Evolutionary conservation across 1,140 invertebrate genomes (phyloP), one percentile per base, ranked within the genome.

Genomic region (Pomacea maculata): DNA sequence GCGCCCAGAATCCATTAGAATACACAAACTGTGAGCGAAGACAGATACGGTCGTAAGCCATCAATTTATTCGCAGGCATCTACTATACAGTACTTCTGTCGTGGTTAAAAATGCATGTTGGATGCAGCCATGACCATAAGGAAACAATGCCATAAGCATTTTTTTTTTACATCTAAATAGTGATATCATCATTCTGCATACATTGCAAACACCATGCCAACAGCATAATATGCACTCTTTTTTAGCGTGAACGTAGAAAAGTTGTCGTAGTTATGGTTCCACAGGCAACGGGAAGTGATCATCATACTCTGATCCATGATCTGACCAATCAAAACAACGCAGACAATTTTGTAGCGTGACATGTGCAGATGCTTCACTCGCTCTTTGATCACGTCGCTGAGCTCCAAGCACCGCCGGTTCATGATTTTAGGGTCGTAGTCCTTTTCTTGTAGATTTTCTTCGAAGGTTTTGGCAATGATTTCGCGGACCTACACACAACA

Each of bases 201-300:
- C 19, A 90, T 84, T 12, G 82, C 90, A 82, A 88, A 91, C n/a
- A 91, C 87, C 67, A 86, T 88, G 6, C 87, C 90, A 52, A 88
- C 81, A 34, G 88, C 89, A 82, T 85, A 87, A 45, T 89, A 83
- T 65, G 83, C 83, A 34, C 80, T 84, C 29, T 85, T 83, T 65
- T 88, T 85, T 25, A 86, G 82, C 29, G 81, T 84, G 7, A 83
- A 86, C 65, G 86, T 85, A 19, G 88, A 84, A 75, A 83, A 88
- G 83, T 90, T 91, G 82, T 91, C 90, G 75, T 85, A 85, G 79
- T 83, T 81, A 55, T 88, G 83, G 80, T 91, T 86, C 90, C 90
- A 91, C 5, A 91, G 82, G 82, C 88, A 91, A 29, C 89, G 82
- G 25, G 89, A 90, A 6, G 85, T 85, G 14, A 89, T 83, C 73